Evolutionary conservation across 2,113 vertebrate species (phyloP), one percentile per base, ranked within the genome.

Genomic region (Chroicocephalus ridibundus): DNA sequence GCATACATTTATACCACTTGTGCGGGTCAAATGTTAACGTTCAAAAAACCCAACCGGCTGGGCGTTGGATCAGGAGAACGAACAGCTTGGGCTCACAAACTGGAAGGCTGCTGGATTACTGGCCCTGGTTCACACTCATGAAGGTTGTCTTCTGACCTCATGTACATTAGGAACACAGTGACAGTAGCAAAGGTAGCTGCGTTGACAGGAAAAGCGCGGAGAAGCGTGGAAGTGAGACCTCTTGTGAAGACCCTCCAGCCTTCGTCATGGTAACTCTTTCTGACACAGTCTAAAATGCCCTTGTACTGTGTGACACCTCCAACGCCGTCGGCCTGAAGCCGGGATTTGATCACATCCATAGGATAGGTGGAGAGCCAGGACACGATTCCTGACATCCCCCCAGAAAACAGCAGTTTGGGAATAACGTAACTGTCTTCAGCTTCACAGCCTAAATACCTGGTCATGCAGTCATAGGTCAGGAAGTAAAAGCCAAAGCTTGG

Each of bases 301-400:
- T 58, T 98, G 98, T 99, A 99, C 46, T 98, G 98, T 6, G 98
- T 96, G 75, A 98, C 87, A 0, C 99, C 99, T 0, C 98, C 99
- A 0, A 99, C 97, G 1, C 99, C 99, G 2, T 99, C 99, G 0
- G 99, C 99, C 96, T 99, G 99, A 8, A 99, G 98, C 44, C 99
- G 98, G 2, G 99, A 99, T 79, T 99, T 99, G 88, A 99, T 99
- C 95, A 99, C 99, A 25, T 99, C 99, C 90, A 99, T 93, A 0
- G 99, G 99, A 42, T 99, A 99, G 61, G 99, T 99, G 11, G 99
- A 99, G 25, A 99, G 97, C 99, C 99, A 99, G 36, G 99, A 99
- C 34, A 98, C 97, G 0, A 99, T 99, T 54, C 99, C 99, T 0
- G 99, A 98, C 97, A 99, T 99, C 47, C 99, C 99, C 1, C 99